Evolutionary conservation across 2,113 vertebrate genomes (phyloP).

Genomic region (Dendropsophus ebraccatus): DNA sequence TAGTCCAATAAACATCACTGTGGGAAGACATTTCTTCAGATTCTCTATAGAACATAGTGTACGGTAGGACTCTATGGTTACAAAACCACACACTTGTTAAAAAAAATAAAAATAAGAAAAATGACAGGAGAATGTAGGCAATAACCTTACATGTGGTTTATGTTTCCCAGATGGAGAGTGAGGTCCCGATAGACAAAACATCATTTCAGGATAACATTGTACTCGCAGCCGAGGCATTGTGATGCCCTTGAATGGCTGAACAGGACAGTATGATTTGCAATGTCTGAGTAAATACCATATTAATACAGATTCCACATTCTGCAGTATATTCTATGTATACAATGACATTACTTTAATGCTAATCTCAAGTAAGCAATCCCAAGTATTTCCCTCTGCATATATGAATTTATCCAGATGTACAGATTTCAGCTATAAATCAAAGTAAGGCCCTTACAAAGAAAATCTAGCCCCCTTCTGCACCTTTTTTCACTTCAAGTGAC

Average conservation of each 20-base stretch:
- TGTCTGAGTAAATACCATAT: background rate
- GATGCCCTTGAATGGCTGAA: constrained; percentile 35
- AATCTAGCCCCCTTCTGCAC: background rate
- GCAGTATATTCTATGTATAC: constrained; percentile 19
- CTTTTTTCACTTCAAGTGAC: background rate
- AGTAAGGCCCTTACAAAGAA: background rate
- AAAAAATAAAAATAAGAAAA: constrained; percentile 17
- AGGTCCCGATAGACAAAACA: constrained; percentile 29
- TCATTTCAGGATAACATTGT: constrained; percentile 8
- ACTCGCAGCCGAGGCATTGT: background rate
- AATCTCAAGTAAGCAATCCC: constrained; percentile 47
- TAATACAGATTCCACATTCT: constrained; percentile 38
- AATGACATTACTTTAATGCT: constrained; percentile 23
- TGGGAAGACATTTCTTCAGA: constrained; percentile 21
- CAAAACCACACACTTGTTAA: background rate
- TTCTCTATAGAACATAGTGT: background rate
- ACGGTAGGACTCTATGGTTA: background rate
- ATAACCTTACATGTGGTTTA: constrained; percentile 29
- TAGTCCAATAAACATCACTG: constrained; percentile 4
- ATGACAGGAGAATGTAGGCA: constrained; percentile 27
- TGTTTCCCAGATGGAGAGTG: constrained; percentile 46
- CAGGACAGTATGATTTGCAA: constrained; percentile 30
- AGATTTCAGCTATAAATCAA: background rate
- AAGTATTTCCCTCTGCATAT: constrained; percentile 30
- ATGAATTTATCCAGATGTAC: constrained; percentile 46